Evolutionary conservation across 2,888 invertebrate species (phyloP).

Genomic region (Stictocephala bisonia): DNA sequence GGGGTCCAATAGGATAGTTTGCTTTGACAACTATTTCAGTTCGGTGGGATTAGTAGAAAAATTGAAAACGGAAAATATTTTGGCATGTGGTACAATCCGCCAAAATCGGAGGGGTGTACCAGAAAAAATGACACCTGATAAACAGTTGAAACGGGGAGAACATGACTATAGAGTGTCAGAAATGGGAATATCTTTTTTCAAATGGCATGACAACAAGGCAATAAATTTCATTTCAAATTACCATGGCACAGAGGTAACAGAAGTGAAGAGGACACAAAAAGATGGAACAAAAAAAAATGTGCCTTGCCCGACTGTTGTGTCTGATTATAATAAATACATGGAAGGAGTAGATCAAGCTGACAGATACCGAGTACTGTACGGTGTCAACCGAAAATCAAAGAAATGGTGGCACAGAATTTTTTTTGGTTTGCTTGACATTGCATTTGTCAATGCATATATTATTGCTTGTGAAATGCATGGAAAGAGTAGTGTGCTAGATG

Average conservation of each 20-base stretch:
- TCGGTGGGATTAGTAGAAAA: background rate
- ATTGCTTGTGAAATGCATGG: slow-evolving; percentile 27
- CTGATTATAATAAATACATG: slow-evolving; percentile 11
- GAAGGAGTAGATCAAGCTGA: background rate
- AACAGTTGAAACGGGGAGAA: slow-evolving; percentile 8
- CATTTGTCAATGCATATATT: slow-evolving; percentile 56
- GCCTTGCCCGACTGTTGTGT: slow-evolving; percentile 10
- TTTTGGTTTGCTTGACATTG: slow-evolving; percentile 59
- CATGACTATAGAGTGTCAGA: slow-evolving; percentile 7
- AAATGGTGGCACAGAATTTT: slow-evolving; percentile 51
- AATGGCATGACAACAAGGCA: slow-evolving; percentile 9
- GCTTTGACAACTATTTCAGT: slow-evolving; percentile 22
- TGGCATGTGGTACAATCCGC: slow-evolving; percentile 10
- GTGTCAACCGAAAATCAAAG: background rate
- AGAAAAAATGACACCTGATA: background rate
- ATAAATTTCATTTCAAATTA: slow-evolving; percentile 18
- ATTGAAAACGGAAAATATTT: slow-evolving; percentile 11
- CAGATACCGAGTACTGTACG: background rate
- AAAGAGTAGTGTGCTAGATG: slow-evolving; percentile 11
- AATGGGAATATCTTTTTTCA: background rate
- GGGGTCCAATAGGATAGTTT: background rate
- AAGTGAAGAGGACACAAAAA: background rate
- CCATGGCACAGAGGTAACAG: slow-evolving; percentile 18
- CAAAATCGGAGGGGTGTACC: slow-evolving; percentile 18
- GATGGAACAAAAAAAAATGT: slow-evolving; percentile 4